Evolutionary conservation across 2,888 invertebrate species (phyloP), one percentile per base, ranked within the genome.

Genomic region (Drosophila imparisetae): DNA sequence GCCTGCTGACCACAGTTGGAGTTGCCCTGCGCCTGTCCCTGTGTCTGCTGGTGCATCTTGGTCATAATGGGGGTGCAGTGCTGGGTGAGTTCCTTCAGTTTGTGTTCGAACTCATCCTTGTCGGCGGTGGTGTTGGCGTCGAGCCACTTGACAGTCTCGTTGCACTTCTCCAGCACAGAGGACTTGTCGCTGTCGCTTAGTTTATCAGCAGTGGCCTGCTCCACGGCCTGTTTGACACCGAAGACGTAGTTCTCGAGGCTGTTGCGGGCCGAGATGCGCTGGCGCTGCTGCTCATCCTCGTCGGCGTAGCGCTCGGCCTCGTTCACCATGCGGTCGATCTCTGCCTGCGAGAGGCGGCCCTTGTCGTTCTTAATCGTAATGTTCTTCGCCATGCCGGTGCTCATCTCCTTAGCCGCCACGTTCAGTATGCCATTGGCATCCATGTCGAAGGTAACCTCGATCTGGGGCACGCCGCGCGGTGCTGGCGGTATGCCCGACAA

Each of bases 111-210:
- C 81, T 97, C 97, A 10, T 95, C 95, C 84, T 95, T 95, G 54
- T 96, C 95, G 4, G 97, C 97, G 38, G 96, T 93, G 3, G 95
- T 94, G 91, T 97, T 97, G 38, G 93, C 93, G 81, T 98, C 98
- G 74, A 97, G 92, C 96, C 96, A 96, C 62, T 93, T 93, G 63
- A 66, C 48, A 7, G 52, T 61, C 61, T 66, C 66, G 18, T 18
- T 18, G 38, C 38, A 38, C 18, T 38, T 38, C 18, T 18, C 18
- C 38, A 38, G 38, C 38, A 38, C 38, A 8, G 38, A 18, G 38
- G 38, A 18, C 38, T 38, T 38, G 18, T 38, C 38, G 38, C 38
- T 18, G 8, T 38, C 38, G 38, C 38, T 18, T 8, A 38, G 38
- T 18, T 38, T 38, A 18, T 38, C 38, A 18, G 38, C 38, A 38